These are phyloP conservation scores for Benthochromis sp. DNA, from an alignment of 2,113 vertebrate species.

Conservation along the genomic window DNA sequence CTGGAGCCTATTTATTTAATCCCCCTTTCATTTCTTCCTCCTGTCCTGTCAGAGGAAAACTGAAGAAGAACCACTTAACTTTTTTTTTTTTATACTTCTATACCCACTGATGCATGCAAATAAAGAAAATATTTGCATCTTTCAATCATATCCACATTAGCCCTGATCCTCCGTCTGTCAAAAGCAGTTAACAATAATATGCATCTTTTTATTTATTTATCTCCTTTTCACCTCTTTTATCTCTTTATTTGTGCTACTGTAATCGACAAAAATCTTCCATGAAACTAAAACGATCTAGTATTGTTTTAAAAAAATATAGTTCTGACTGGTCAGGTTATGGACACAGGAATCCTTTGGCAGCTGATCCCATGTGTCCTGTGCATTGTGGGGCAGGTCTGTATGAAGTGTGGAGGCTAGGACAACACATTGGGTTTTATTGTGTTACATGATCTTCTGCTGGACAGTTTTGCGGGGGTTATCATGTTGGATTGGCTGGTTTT, in stretches of 20 bases:
- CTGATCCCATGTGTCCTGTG: not conserved
- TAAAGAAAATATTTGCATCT: slow-evolving; percentile 35
- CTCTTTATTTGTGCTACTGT: not conserved
- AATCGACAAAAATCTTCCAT: not conserved
- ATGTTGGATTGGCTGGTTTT: not conserved
- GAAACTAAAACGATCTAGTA: not conserved
- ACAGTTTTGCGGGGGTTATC: not conserved
- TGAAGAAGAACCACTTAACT: slow-evolving; percentile 41
- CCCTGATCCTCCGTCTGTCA: not conserved
- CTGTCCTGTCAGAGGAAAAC: slow-evolving; percentile 39
- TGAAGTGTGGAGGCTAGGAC: not conserved
- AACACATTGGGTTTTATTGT: not conserved
- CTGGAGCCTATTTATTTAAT: slow-evolving; percentile 51
- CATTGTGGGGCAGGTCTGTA: not conserved
- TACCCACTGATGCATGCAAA: slow-evolving; percentile 16
- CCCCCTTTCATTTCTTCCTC: slow-evolving; percentile 24
- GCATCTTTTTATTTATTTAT: not conserved
- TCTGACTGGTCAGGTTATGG: not conserved
- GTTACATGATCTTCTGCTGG: not conserved
- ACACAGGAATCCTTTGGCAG: not conserved
- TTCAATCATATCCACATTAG: not conserved
- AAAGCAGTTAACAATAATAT: not conserved
- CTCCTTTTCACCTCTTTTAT: not conserved
- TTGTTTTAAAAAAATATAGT: not conserved
- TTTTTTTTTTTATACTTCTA: not conserved